Evolutionary conservation across 2,113 vertebrate species (phyloP), one percentile per base, ranked within the genome.

Genomic region (Falco punctatus): DNA sequence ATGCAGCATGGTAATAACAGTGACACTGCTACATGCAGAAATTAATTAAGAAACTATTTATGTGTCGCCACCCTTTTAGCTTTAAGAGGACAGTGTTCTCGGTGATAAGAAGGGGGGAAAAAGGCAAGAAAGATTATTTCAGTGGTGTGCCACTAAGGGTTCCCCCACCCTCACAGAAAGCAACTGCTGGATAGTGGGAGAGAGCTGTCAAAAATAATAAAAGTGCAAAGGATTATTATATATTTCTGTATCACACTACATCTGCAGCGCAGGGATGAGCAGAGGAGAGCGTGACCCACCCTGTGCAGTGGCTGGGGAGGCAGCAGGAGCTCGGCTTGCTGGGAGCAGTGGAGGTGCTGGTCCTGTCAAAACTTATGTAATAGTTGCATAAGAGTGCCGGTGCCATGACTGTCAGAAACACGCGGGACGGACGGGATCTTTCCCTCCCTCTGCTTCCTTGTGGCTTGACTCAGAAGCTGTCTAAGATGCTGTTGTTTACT

Each of bases 351-450:
- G 65, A 75, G 74, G 74, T 1, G 5, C 73, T 38, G 49, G 23
- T 83, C 51, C 82, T 58, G 11, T 38, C 14, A 2, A 74, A 70
- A 46, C 38, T 97, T 93, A 94, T 24, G 19, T 94, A 86, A 96
- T 1, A 33, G 42, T 96, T 97, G 93, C 82, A 65, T 97, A 93
- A 96, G 92, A 88, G 42, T 61, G 49, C 71, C 1, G 12, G n/a
- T 94, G 92, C 89, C 4, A 44, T 73, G 89, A 38, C 89, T 96
- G 91, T 54, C 81, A 88, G 27, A 88, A 94, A 54, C 84, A 78
- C 5, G 20, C 3, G 62, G 51, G 44, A 81, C 91, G 62, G 91
- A 93, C 26, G 2, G 59, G 52, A 49, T 70, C 81, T 86, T 70
- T 48, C 55, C 67, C 52, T 87, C 61, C 23, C 30, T 72, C 30